Base-by-base conservation (phyloP, 2,888 invertebrate genomes). In the Lasioglossum marginatum region DNA sequence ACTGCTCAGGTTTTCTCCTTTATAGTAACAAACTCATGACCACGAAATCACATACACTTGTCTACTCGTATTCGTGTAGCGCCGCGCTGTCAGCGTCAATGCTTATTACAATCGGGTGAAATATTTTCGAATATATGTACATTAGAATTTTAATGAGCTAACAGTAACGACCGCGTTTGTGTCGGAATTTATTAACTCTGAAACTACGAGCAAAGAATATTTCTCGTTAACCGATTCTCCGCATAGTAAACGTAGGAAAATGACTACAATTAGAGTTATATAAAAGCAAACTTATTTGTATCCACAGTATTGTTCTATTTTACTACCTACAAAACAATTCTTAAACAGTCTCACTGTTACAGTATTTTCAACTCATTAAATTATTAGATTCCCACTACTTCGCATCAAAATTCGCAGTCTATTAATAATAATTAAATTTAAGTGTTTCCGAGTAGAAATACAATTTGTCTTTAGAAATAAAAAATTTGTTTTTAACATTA, bases 11-110 rank as follows among this genome's bases (percentile, higher is more conserved):
- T 45, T 45, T 34, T 23, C 23, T 74, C 68, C 48, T 84, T 78
- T 83, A 83, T 84, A 83, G 23, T 16, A 73, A 27, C n/a, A 45
- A 52, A 27, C 37, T 72, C 12, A 4, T 45, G 12, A 74, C n/a
- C 5, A 16, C 71, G 16, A 10, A 34, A 31, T 27, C 6, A 16
- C 31, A 19, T 14, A 63, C 31, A 63, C 19, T 63, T 19, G 16
- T 16, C 2, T 31, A 2, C 31, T 31, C 31, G 63, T 63, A 2
- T 31, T 16, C 19, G 19, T 63, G 31, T 31, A 63, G 31, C 45
- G 45, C 16, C 16, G 0, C 19, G n/a, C 68, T 48, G 45, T 12
- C n/a, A 16, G 16, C n/a, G 10, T 27, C 31, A 6, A 45, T n/a
- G 12, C 10, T 57, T 57, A 19, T 48, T 31, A 10, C 1, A 19